These are phyloP conservation scores for Marcusenius ussheri DNA, from an alignment of 2,113 vertebrate genomes.

Conservation along the genomic window DNA sequence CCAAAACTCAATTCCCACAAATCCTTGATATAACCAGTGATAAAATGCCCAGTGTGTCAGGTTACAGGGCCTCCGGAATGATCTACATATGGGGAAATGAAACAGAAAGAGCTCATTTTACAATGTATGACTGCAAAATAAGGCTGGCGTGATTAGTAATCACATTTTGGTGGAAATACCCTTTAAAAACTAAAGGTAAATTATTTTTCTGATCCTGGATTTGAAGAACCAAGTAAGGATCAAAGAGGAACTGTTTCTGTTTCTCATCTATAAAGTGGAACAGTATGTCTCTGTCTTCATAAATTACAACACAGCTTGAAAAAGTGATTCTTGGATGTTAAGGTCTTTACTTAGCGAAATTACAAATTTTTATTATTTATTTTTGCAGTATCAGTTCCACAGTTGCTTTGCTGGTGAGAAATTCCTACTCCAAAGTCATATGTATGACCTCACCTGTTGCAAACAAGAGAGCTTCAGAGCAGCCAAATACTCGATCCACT, in stretches of 20 bases:
- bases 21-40: neutral
- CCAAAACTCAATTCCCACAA: neutral
- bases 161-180: neutral
- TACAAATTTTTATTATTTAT: conserved; percentile 61
- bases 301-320: neutral
- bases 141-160: neutral
- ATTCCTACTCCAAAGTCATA: conserved; percentile 51
- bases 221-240: neutral
- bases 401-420: conserved; percentile 43
- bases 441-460: conserved; percentile 60
- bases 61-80: neutral
- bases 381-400: conserved; percentile 47
- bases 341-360: conserved; percentile 34
- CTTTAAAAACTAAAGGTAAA: neutral
- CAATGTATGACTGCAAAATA: neutral
- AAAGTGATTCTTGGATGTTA: neutral
- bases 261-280: neutral
- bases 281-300: neutral
- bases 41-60: neutral
- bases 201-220: neutral
- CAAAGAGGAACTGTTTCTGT: neutral
- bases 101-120: neutral
- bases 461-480: conserved; percentile 54
- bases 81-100: neutral
- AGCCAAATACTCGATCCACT: conserved; percentile 41